Percentiles rank a stretch among this genome's conserved stretches.
These are phyloP conservation scores for Drosophila burlai DNA, from an alignment of 1,140 invertebrate genomes.

Conservation along the genomic window DNA sequence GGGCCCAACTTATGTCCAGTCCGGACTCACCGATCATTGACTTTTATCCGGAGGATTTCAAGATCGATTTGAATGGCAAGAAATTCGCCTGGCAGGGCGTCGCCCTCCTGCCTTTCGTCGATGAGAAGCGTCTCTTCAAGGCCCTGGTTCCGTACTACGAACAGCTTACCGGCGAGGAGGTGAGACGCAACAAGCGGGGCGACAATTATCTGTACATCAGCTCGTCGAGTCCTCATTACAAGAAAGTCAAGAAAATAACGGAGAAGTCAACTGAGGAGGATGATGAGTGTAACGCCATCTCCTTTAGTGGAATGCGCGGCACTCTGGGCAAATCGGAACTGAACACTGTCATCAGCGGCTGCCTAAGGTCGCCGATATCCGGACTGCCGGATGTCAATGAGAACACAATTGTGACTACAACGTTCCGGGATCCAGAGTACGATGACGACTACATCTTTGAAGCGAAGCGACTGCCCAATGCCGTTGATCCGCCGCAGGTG, in stretches of 20 bases:
- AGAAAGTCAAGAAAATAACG: conserved; percentile 90
- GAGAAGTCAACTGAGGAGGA: conserved; percentile 85
- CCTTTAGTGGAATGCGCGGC: conserved; percentile 91
- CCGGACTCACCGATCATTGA: conserved; percentile 98
- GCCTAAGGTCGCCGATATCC: conserved; percentile 89
- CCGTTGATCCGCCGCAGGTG: conserved; percentile 90
- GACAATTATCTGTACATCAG: conserved; percentile 93
- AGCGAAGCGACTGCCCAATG: conserved; percentile 89
- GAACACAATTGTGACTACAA: conserved; percentile 89
- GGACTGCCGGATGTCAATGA: conserved; percentile 87
- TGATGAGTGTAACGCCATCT: conserved; percentile 85
- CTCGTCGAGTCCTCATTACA: conserved; percentile 89
- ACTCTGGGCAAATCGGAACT: conserved; percentile 90
- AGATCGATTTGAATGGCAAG: conserved; percentile 99
- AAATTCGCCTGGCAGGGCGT: conserved; percentile 99
- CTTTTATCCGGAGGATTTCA: conserved; percentile 99
- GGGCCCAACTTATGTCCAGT: conserved; percentile 97
- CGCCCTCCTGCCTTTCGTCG: conserved; percentile 98
- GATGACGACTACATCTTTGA: conserved; percentile 91
- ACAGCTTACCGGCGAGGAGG: conserved; percentile 92
- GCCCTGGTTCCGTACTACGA: conserved; percentile 93
- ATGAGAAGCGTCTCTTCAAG: conserved; percentile 95
- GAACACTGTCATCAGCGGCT: conserved; percentile 85
- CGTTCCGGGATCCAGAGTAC: conserved; percentile 93
- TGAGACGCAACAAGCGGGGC: conserved; percentile 89